These are phyloP conservation scores for Eudasyphora cyanicolor DNA, from an alignment of 2,888 invertebrate species.

Conservation along the genomic window DNA sequence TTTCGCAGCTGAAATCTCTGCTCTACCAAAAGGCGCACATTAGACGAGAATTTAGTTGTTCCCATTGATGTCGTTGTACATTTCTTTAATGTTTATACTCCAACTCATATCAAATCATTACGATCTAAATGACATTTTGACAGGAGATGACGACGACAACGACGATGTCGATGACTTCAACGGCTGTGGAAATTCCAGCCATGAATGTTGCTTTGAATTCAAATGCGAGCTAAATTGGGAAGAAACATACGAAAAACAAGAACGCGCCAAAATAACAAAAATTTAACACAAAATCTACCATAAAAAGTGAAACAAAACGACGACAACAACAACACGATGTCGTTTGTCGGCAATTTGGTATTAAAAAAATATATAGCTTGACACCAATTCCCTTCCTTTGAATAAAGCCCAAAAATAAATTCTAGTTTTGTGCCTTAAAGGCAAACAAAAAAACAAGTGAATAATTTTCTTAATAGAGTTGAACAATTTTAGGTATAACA, in stretches of 20 bases:
- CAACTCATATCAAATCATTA: conserved; percentile 79
- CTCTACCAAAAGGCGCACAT: conserved; percentile 50
- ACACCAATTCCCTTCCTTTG: conserved; percentile 27
- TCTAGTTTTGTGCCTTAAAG: background rate
- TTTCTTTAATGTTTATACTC: conserved; percentile 71
- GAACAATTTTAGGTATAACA: background rate
- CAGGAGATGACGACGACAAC: conserved; percentile 73
- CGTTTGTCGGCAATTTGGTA: conserved; percentile 41
- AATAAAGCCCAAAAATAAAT: background rate
- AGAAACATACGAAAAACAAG: background rate
- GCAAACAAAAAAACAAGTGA: background rate
- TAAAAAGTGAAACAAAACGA: background rate
- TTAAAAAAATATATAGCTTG: conserved; percentile 47
- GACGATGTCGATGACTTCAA: conserved; percentile 46
- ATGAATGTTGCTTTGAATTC: background rate
- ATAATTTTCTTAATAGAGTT: background rate
- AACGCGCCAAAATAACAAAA: background rate
- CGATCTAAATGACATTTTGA: conserved; percentile 80
- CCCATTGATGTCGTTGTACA: conserved; percentile 47
- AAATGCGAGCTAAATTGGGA: background rate
- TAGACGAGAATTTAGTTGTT: conserved; percentile 32
- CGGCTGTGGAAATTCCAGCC: background rate
- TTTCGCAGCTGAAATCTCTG: conserved; percentile 7
- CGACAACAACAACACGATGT: background rate
- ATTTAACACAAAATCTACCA: background rate